Base-by-base conservation (phyloP, 2,113 vertebrate genomes). In the Tamias sibiricus region DNA sequence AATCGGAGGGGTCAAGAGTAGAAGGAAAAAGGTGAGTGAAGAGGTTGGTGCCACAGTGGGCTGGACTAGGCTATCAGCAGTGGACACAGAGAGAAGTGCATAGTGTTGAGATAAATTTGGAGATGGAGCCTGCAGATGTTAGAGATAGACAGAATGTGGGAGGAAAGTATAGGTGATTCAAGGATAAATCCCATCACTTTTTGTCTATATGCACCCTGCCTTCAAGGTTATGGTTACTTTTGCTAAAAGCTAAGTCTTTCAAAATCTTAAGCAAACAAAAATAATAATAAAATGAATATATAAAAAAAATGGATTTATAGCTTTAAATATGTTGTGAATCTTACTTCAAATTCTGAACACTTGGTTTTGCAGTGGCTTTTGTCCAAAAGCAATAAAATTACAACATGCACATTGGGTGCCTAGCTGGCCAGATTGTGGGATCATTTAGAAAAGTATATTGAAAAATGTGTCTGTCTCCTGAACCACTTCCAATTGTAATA, bases 361-460 rank as follows among this genome's bases (percentile, higher is more conserved):
- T 92, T 82, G 42, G 52, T 82, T 66, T 95, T 75, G 30, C 0
- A 52, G 24, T 93, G 79, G 83, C 86, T 97, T 90, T 96, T 89
- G 77, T 68, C 74, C 83, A 96, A 95, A 89, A 91, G 85, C 86
- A 87, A 59, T 94, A 97, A 95, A 91, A 94, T 77, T 82, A 57
- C 83, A 95, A 92, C 0, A 0, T 93, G 71, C n/a, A 80, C 69
- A 83, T 93, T 68, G 82, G 76, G 72, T 87, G 66, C 54, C 5
- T 44, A 91, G 69, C 37, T 86, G 75, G 47, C 85, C 88, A 91
- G 79, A 93, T 90, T 95, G 95, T 90, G 89, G 40, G 80, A 83
- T 97, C 80, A 62, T 76, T 96, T 96, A 72, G 69, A 47, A 95
- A 98, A 92, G 5, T 96, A 32, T 87, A 95, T 90, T 94, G 75